Evolutionary conservation across 1,140 invertebrate species (phyloP).

Genomic region (Hermatobates lingyangjiaoensis): DNA sequence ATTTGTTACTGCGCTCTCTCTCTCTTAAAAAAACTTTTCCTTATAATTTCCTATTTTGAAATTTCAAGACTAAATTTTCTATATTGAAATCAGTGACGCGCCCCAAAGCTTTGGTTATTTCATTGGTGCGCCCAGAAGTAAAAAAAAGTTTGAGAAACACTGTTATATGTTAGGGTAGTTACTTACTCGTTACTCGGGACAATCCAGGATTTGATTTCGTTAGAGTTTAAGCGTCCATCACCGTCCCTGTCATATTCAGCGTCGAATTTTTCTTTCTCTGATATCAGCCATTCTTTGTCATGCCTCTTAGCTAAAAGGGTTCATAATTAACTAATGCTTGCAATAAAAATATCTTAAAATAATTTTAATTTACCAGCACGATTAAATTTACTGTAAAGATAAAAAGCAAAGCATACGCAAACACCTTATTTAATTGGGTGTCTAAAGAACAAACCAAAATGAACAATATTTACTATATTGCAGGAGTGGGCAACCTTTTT

Average conservation of each 20-base stretch:
- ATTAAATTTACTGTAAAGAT: background rate
- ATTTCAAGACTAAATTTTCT: too few relatives aligned
- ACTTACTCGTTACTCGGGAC: constrained; percentile 79
- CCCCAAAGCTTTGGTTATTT: too few relatives aligned
- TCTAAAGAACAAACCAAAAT: background rate
- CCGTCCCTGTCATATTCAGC: constrained; percentile 62
- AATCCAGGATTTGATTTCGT: constrained; percentile 76
- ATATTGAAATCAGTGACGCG: too few relatives aligned
- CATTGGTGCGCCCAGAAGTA: too few relatives aligned
- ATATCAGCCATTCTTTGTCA: constrained; percentile 60
- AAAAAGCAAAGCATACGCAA: too few relatives aligned
- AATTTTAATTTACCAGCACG: background rate
- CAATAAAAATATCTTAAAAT: background rate
- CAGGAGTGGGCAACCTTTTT: too few relatives aligned
- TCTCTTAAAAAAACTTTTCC: too few relatives aligned
- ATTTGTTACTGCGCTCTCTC: too few relatives aligned
- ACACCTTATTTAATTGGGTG: background rate
- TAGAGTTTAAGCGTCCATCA: constrained; percentile 60
- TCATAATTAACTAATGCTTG: background rate
- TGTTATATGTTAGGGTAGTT: too few relatives aligned
- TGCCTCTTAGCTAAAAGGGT: constrained; percentile 30
- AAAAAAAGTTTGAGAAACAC: too few relatives aligned
- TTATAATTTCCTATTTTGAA: too few relatives aligned
- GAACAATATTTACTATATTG: background rate
- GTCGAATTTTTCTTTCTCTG: constrained; percentile 82